Percentiles rank a stretch among this genome's conserved stretches.
Conservation (phyloP, 2,797 vertebrate species). For the Ctenosaura bakeri region DNA sequence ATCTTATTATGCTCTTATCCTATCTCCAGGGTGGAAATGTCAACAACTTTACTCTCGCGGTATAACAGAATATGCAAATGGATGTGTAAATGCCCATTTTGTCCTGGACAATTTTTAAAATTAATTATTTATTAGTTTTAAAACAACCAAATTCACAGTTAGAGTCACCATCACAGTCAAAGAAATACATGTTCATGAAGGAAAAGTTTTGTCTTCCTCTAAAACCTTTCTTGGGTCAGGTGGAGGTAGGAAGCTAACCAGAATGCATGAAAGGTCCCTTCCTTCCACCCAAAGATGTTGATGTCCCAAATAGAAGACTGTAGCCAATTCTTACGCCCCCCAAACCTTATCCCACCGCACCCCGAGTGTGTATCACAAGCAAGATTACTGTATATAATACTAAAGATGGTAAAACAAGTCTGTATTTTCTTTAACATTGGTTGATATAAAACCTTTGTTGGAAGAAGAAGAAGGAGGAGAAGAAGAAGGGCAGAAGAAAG, state of each 20-base stretch:
- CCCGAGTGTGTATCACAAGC: slow-evolving; percentile 79
- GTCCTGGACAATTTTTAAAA: too few relatives aligned
- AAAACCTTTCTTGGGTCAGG: slow-evolving; percentile 85
- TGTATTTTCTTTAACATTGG: slow-evolving; percentile 91
- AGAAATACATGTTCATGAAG: too few relatives aligned
- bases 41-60: neutral
- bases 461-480: slow-evolving; percentile 72
- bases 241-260: slow-evolving; percentile 86
- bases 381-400: slow-evolving; percentile 88
- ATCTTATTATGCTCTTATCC: neutral
- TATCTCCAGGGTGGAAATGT: neutral
- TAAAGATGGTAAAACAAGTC: slow-evolving; percentile 92
- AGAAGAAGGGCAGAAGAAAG: too few relatives aligned
- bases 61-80: neutral
- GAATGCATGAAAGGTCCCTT: slow-evolving; percentile 77
- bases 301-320: slow-evolving; percentile 81
- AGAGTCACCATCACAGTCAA: too few relatives aligned
- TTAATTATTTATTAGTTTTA: too few relatives aligned
- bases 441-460: slow-evolving; percentile 87
- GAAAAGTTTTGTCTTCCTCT: slow-evolving; percentile 86
- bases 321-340: slow-evolving; percentile 78
- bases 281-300: slow-evolving; percentile 59
- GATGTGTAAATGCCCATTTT: neutral
- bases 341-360: slow-evolving; percentile 37
- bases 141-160: too few relatives aligned